Conservation (phyloP, 2,888 invertebrate species). For the Apamea sordens region DNA sequence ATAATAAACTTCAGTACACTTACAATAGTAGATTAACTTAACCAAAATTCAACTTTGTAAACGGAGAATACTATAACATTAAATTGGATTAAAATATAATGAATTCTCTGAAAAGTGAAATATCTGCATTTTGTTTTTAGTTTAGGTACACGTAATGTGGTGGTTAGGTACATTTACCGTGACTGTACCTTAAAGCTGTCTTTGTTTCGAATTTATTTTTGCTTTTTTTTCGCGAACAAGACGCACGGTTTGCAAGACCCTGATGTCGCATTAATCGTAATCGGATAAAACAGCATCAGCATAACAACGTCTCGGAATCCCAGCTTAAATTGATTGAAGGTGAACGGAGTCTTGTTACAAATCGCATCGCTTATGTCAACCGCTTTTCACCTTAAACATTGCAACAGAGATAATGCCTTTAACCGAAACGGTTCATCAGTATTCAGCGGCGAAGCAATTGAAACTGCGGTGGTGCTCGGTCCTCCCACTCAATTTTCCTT, state of each 20-base stretch:
- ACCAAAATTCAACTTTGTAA: slow-evolving; percentile 13
- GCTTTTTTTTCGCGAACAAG: slow-evolving; percentile 8
- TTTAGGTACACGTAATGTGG: background rate
- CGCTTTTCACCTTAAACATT: slow-evolving; percentile 76
- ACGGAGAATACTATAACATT: slow-evolving; percentile 7
- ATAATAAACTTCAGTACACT: slow-evolving; percentile 26
- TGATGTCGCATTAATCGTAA: slow-evolving; percentile 46
- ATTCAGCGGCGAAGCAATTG: slow-evolving; percentile 89
- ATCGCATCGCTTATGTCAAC: slow-evolving; percentile 72
- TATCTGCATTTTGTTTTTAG: background rate
- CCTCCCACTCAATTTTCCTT: slow-evolving; percentile 89
- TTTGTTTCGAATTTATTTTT: slow-evolving; percentile 34
- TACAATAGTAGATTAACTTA: slow-evolving; percentile 13
- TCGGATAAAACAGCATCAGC: slow-evolving; percentile 47
- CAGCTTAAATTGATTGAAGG: slow-evolving; percentile 55
- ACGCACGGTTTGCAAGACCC: background rate
- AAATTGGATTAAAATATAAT: slow-evolving; percentile 7
- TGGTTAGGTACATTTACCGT: background rate
- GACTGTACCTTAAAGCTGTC: slow-evolving; percentile 1
- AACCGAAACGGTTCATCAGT: slow-evolving; percentile 88
- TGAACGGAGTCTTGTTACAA: slow-evolving; percentile 62
- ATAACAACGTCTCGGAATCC: slow-evolving; percentile 34
- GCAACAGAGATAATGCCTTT: slow-evolving; percentile 83
- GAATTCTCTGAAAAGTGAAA: background rate
- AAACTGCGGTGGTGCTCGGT: slow-evolving; percentile 88